These are phyloP conservation scores for Pangasius mekongensis DNA, from an alignment of 2,797 vertebrate species.

Conservation along the genomic window DNA sequence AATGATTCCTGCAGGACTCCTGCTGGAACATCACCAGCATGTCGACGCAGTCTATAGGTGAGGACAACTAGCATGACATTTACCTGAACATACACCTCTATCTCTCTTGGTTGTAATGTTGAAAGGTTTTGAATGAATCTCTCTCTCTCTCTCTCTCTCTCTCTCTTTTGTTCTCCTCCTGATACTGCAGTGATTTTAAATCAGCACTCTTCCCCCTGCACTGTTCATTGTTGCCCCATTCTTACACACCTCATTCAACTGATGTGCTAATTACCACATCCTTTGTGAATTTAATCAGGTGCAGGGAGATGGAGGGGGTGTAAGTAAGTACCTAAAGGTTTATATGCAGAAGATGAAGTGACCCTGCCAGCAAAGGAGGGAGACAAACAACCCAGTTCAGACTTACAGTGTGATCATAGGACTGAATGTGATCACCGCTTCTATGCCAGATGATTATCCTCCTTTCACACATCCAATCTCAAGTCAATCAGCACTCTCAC, in stretches of 20 bases:
- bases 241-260: background rate
- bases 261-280: background rate
- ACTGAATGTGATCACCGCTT: slow-evolving; percentile 41
- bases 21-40: background rate
- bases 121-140: too few species aligned
- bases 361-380: background rate
- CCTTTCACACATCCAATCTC: slow-evolving; percentile 39
- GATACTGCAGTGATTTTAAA: slow-evolving; percentile 5
- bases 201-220: background rate
- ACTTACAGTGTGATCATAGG: slow-evolving; percentile 5
- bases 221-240: background rate
- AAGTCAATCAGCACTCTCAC: slow-evolving; percentile 33
- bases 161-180: background rate
- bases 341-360: slow-evolving; percentile 1
- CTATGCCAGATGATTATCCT: slow-evolving; percentile 45
- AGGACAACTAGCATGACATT: slow-evolving; percentile 15
- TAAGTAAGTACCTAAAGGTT: background rate
- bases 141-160: background rate
- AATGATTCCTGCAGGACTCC: slow-evolving; percentile 18
- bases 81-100: background rate
- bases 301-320: background rate
- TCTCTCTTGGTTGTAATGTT: too few species aligned
- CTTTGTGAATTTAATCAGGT: slow-evolving; percentile 27
- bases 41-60: slow-evolving; percentile 7
- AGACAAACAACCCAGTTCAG: slow-evolving; percentile 7